phyloP scores from a whole-genome alignment of 2,888 invertebrate species.

The Steromphala cineraria region DNA sequence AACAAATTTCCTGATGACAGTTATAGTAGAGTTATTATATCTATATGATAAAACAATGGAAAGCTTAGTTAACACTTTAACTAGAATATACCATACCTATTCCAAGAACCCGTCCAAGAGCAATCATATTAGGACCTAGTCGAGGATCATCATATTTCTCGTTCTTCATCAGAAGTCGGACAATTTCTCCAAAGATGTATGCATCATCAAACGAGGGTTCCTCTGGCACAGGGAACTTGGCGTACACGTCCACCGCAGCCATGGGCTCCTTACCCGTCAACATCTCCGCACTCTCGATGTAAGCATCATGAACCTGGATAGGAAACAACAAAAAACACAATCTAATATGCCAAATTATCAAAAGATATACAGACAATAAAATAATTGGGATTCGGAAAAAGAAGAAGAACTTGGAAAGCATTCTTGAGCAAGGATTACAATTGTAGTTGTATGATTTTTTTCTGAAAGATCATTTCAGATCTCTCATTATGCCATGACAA shows the following conservation, averaged over 20 bases:
- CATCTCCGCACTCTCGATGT: slow-evolving; percentile 73
- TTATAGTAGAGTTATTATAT: too few relatives aligned
- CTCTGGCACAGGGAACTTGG: slow-evolving; percentile 71
- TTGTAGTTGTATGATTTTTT: neutral
- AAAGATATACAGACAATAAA: too few relatives aligned
- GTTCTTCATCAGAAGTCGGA: slow-evolving; percentile 70
- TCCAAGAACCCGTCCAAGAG: slow-evolving; percentile 70
- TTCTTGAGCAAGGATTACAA: neutral
- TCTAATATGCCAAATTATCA: too few relatives aligned
- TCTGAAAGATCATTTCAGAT: neutral
- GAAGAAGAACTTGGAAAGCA: too few relatives aligned
- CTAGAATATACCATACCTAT: slow-evolving; percentile 55
- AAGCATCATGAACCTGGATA: slow-evolving; percentile 72
- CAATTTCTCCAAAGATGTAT: slow-evolving; percentile 74
- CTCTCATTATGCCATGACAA: neutral
- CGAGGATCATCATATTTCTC: slow-evolving; percentile 73
- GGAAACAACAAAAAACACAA: too few relatives aligned
- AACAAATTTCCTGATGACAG: too few relatives aligned
- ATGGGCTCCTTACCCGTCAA: slow-evolving; percentile 66
- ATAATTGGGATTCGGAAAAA: too few relatives aligned
- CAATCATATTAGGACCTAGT: slow-evolving; percentile 69
- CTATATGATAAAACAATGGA: too few relatives aligned
- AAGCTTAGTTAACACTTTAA: neutral
- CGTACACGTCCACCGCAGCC: slow-evolving; percentile 73
- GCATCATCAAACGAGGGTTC: slow-evolving; percentile 74